phyloP scores from a whole-genome alignment of 1,140 invertebrate genomes.

The Papilio helenus region DNA sequence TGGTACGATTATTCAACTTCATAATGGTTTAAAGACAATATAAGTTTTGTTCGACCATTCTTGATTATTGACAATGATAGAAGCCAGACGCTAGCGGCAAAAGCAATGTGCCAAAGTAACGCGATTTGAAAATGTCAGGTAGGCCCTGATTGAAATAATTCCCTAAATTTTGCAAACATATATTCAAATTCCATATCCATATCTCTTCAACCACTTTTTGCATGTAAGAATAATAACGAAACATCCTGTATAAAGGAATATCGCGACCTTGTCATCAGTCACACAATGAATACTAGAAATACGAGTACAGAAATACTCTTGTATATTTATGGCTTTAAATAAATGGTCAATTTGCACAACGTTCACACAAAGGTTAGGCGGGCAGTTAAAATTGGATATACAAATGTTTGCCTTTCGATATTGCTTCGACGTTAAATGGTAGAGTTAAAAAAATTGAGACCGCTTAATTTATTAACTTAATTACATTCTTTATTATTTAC shows the following conservation, averaged over 20 bases:
- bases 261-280: background rate
- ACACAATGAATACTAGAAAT: slow-evolving; percentile 15
- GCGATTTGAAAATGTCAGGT: too few species aligned
- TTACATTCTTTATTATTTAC: background rate
- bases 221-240: background rate
- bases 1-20: background rate
- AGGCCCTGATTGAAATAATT: too few species aligned
- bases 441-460: background rate
- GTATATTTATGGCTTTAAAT: slow-evolving; percentile 24
- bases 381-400: slow-evolving; percentile 7
- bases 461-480: background rate
- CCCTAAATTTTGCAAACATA: background rate
- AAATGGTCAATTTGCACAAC: slow-evolving; percentile 24
- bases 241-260: background rate
- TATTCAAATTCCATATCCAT: background rate
- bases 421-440: background rate
- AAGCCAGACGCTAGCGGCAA: too few species aligned
- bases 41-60: too few species aligned
- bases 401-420: slow-evolving; percentile 20
- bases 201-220: background rate
- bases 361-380: slow-evolving; percentile 16
- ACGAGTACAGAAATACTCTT: slow-evolving; percentile 2
- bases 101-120: too few species aligned
- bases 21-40: too few species aligned
- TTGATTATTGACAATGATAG: too few species aligned